Percentiles rank a stretch among this genome's conserved stretches.
These are phyloP conservation scores for Lasioglossum oenotherae DNA, from an alignment of 2,888 invertebrate genomes.

Conservation along the genomic window DNA sequence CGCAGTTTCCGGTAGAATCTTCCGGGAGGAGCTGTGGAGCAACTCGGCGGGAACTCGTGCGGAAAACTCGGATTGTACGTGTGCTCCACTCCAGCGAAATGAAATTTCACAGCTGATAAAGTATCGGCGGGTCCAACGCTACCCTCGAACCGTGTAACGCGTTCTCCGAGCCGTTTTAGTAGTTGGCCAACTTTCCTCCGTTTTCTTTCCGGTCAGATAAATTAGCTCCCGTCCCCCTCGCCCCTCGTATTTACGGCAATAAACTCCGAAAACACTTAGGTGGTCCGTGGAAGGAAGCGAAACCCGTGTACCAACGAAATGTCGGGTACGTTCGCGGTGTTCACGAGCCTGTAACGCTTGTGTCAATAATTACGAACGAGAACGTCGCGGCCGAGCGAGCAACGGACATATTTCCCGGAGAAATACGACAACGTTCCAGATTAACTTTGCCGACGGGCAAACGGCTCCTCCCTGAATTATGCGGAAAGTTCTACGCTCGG, in stretches of 20 bases:
- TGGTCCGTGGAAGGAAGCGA: neutral
- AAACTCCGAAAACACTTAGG: conserved; percentile 2
- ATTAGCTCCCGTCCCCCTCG: neutral
- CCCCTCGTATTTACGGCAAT: neutral
- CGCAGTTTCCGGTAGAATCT: neutral
- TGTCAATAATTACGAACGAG: conserved; percentile 10
- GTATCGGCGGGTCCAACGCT: conserved; percentile 7
- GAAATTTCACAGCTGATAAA: conserved; percentile 31
- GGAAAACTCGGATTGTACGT: conserved; percentile 12
- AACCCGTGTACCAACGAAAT: neutral
- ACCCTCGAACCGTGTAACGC: conserved; percentile 7
- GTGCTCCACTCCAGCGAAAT: conserved; percentile 21
- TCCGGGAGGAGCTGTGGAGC: neutral
- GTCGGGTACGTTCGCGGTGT: neutral
- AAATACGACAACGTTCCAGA: conserved; percentile 38
- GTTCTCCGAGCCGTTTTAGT: conserved; percentile 4
- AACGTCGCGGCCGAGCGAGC: neutral
- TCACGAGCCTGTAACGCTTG: neutral
- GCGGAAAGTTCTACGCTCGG: conserved; percentile 31
- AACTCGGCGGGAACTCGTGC: conserved; percentile 5
- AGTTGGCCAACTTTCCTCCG: neutral
- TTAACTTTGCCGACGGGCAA: conserved; percentile 34
- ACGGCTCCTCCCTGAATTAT: conserved; percentile 32
- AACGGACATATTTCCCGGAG: conserved; percentile 16
- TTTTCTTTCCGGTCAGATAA: conserved; percentile 8